Conservation (phyloP, 2,113 vertebrate genomes). For the Ondatra zibethicus region DNA sequence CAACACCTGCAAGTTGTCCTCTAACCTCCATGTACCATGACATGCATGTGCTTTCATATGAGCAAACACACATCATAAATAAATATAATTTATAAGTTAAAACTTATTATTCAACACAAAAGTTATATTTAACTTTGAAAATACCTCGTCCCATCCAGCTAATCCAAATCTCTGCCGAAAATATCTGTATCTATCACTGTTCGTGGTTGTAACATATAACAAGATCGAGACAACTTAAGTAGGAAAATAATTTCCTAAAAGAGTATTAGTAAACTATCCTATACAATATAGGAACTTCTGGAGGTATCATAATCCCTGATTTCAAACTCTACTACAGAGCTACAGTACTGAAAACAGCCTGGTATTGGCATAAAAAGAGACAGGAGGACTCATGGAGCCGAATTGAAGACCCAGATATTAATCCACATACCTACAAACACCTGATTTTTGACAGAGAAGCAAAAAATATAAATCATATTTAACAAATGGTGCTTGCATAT, state of each 20-base stretch:
- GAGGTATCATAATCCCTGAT: too few relatives aligned
- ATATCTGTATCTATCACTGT: neutral
- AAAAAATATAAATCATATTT: too few relatives aligned
- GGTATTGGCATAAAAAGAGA: too few relatives aligned
- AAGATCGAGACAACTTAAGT: neutral
- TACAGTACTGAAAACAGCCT: too few relatives aligned
- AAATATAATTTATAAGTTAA: neutral
- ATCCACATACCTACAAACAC: too few relatives aligned
- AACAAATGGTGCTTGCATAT: too few relatives aligned
- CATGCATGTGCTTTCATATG: neutral
- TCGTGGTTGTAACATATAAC: constrained; percentile 3
- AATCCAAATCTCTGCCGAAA: neutral
- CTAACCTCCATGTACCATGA: neutral
- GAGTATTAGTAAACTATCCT: neutral
- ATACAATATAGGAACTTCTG: too few relatives aligned
- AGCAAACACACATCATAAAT: neutral
- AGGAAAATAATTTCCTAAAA: constrained; percentile 1
- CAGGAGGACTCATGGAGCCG: too few relatives aligned
- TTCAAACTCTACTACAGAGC: too few relatives aligned
- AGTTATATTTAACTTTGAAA: neutral
- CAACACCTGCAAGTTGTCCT: neutral
- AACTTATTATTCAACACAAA: neutral
- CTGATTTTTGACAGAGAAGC: too few relatives aligned
- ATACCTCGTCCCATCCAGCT: neutral
- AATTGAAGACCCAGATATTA: too few relatives aligned